These are phyloP conservation scores for Rhodophaea formosa DNA, from an alignment of 2,888 invertebrate species.

Conservation along the genomic window DNA sequence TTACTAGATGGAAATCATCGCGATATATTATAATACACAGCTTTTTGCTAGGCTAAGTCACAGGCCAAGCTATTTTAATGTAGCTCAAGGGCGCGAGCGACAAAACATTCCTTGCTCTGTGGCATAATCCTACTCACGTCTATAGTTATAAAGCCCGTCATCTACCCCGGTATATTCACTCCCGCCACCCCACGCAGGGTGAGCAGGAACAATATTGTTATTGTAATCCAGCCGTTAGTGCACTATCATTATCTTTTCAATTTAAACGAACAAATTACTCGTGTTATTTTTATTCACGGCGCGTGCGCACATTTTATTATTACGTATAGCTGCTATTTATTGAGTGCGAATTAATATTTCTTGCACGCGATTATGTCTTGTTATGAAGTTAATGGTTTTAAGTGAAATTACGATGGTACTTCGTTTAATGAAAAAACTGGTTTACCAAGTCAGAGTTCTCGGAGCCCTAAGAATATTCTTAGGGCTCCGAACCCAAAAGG, in stretches of 20 bases:
- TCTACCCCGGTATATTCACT: not conserved
- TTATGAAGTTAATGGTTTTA: not conserved
- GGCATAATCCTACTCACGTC: not conserved
- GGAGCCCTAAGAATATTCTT: no score
- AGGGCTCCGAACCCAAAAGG: no score
- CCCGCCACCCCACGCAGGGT: conserved; percentile 23
- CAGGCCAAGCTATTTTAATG: no score
- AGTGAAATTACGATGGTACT: not conserved
- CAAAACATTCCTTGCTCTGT: no score
- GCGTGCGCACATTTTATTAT: conserved; percentile 6
- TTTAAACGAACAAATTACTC: conserved; percentile 16
- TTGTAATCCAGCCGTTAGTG: conserved; percentile 13
- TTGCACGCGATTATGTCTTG: not conserved
- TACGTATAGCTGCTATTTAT: not conserved
- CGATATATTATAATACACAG: no score
- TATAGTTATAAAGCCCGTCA: not conserved
- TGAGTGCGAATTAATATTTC: conserved; percentile 7
- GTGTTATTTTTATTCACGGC: conserved; percentile 6
- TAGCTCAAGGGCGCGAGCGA: no score
- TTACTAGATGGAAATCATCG: no score
- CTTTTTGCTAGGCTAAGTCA: no score
- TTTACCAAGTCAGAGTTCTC: no score
- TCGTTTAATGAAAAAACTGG: no score
- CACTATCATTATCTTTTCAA: conserved; percentile 14
- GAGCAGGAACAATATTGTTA: conserved; percentile 10